Base-by-base conservation (phyloP, 2,888 invertebrate genomes). In the Odontothrips loti region DNA sequence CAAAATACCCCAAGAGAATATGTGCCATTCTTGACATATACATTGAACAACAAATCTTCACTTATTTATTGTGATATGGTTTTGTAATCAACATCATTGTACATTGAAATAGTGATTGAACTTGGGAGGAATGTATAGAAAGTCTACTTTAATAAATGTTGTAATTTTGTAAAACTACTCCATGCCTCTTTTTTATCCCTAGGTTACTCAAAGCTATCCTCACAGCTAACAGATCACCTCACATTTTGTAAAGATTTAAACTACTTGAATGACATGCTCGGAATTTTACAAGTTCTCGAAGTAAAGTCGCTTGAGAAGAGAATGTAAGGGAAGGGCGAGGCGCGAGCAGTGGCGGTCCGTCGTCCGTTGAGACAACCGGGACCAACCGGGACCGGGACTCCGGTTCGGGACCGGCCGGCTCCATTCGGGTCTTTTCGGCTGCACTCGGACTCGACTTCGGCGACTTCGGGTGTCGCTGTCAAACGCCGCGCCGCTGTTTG, bases 41-140 rank as follows among this genome's bases (percentile, higher is more conserved):
- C 68, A 75, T 75, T 75, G 68, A 80, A 78, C 63, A 80, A 63
- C 58, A 80, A 81, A 75, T 81, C 63, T 81, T 80, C 80, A 68
- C 75, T 82, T 82, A 82, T 82, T 82, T 82, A 82, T 82, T 82
- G 82, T 82, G 82, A 82, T 82, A 82, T 81, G 81, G 81, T 81
- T 82, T 82, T 81, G 68, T 82, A 80, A 63, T 48, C 68, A 80
- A 81, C 80, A 82, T 79, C 79, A 81, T 51, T 79, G 48, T 79
- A 81, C 34, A 80, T 80, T 80, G 81, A 81, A 81, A 80, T 78
- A 82, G 78, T 48, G 79, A 81, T 82, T 78, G 80, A 81, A 81
- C 81, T 80, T 79, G 80, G 79, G 79, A 82, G 81, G 68, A 78
- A 81, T 82, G 81, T 82, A 81, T 81, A 81, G 82, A 82, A 75